Conservation (phyloP, 1,140 invertebrate genomes). For the Liolophura sinensis region DNA sequence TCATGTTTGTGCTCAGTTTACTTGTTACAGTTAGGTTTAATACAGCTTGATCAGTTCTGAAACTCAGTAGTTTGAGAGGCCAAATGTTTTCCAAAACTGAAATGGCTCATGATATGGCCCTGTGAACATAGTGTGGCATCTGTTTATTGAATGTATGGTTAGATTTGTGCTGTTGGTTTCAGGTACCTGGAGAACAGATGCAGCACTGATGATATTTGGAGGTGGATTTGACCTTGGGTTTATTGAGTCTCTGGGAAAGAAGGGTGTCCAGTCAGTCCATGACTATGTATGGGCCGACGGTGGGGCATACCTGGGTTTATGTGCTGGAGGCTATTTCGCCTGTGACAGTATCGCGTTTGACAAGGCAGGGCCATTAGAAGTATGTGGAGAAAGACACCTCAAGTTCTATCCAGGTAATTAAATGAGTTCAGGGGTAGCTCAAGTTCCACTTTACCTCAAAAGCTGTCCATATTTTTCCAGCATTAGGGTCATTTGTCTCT, state of each 20-base stretch:
- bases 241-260: slow-evolving; percentile 33
- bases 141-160: too few relatives aligned
- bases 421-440: background rate
- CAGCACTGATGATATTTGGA: slow-evolving; percentile 43
- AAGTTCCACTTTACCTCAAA: background rate
- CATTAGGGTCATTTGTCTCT: background rate
- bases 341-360: slow-evolving; percentile 55
- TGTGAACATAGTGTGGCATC: too few relatives aligned
- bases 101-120: too few relatives aligned
- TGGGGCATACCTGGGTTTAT: slow-evolving; percentile 52
- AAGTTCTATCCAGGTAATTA: slow-evolving; percentile 51
- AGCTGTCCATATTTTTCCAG: background rate
- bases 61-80: too few relatives aligned
- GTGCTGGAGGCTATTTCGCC: slow-evolving; percentile 55
- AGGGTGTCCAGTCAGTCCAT: slow-evolving; percentile 37
- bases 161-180: slow-evolving; percentile 8
- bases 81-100: too few relatives aligned
- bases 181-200: slow-evolving; percentile 28
- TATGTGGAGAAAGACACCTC: slow-evolving; percentile 45
- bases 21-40: too few relatives aligned
- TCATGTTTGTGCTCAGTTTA: too few relatives aligned
- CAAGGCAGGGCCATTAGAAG: slow-evolving; percentile 47
- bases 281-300: slow-evolving; percentile 43
- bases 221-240: slow-evolving; percentile 57
- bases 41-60: too few relatives aligned